phyloP scores from a whole-genome alignment of 2,113 vertebrate species.

The Balaenoptera acutorostrata region DNA sequence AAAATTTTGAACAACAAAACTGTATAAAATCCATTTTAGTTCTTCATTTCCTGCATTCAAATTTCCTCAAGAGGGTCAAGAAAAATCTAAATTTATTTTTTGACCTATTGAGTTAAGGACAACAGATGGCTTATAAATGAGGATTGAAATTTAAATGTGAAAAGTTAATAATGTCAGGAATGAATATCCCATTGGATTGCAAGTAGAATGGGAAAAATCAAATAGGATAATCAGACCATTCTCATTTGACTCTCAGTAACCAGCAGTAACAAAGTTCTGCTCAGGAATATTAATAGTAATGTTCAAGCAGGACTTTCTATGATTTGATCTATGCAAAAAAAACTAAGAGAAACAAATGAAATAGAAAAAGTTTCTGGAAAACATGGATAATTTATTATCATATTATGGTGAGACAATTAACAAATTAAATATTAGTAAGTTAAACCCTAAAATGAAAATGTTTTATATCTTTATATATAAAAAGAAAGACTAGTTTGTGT shows the following conservation, averaged over 20 bases:
- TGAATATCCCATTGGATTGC: neutral
- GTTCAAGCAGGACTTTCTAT: neutral
- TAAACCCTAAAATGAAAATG: neutral
- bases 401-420: neutral
- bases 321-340: neutral
- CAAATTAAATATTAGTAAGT: neutral
- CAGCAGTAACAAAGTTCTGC: slow-evolving; percentile 17
- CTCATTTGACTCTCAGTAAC: slow-evolving; percentile 45
- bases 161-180: slow-evolving; percentile 19
- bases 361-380: neutral
- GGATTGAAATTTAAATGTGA: slow-evolving; percentile 33
- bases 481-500: neutral
- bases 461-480: neutral
- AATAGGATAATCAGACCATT: slow-evolving; percentile 10
- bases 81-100: neutral
- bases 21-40: neutral
- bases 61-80: neutral
- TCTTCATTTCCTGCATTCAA: neutral
- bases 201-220: slow-evolving; percentile 46
- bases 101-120: neutral
- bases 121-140: neutral
- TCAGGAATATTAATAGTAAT: slow-evolving; percentile 31
- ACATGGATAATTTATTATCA: neutral
- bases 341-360: neutral
- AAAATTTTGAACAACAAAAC: neutral